phyloP scores from a whole-genome alignment of 2,888 invertebrate species.

The Geophilus truncorum region DNA sequence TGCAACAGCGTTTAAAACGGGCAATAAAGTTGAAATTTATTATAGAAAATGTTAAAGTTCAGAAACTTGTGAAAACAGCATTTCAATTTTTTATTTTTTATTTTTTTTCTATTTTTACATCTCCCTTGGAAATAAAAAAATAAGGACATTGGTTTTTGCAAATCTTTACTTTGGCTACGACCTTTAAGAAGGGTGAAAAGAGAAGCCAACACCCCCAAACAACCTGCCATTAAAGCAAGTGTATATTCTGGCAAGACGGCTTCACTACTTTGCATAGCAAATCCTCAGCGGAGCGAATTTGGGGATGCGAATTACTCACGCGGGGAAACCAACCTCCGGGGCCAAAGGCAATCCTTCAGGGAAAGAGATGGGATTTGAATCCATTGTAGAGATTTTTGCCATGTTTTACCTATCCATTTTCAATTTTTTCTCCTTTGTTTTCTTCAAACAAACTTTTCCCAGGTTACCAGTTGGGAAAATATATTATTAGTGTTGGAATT shows the following conservation, averaged over 20 bases:
- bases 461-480: background rate
- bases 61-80: too few relatives aligned
- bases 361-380: constrained; percentile 17
- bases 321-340: constrained; percentile 22
- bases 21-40: background rate
- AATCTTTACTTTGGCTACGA: constrained; percentile 17
- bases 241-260: constrained; percentile 23
- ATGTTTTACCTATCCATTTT: constrained; percentile 6
- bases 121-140: background rate
- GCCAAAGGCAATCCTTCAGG: constrained; percentile 17
- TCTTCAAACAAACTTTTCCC: background rate
- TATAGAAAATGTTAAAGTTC: too few relatives aligned
- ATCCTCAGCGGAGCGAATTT: constrained; percentile 21
- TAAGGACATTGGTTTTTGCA: background rate
- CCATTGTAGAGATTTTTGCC: constrained; percentile 19
- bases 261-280: constrained; percentile 27
- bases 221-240: constrained; percentile 27
- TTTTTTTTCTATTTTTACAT: background rate
- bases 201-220: constrained; percentile 23
- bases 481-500: background rate
- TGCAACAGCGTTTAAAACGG: background rate
- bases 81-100: background rate
- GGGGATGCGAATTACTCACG: constrained; percentile 21
- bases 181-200: constrained; percentile 27
- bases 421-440: background rate